phyloP scores from a whole-genome alignment of 2,113 vertebrate species.

The Gavia stellata region DNA sequence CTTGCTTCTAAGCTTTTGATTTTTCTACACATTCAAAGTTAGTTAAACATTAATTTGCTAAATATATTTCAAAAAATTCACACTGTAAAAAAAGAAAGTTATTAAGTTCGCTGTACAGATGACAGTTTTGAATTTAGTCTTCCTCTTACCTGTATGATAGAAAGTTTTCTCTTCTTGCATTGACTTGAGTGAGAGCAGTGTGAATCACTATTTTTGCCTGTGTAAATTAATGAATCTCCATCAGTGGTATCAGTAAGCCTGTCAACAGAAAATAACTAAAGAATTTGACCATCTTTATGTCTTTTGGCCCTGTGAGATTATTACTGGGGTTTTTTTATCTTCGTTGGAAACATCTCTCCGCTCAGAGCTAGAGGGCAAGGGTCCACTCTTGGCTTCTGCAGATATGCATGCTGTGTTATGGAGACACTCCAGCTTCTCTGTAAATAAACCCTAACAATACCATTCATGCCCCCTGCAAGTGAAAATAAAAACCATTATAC shows the following conservation, averaged over 20 bases:
- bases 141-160: background rate
- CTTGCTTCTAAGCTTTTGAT: background rate
- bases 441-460: slow-evolving; percentile 21
- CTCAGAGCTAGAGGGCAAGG: background rate
- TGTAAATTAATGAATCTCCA: background rate
- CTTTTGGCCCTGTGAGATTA: slow-evolving; percentile 5
- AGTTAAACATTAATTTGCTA: background rate
- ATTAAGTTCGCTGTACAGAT: background rate
- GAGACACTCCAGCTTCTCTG: background rate
- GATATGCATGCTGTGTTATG: background rate
- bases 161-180: background rate
- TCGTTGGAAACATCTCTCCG: background rate
- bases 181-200: background rate
- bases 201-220: background rate
- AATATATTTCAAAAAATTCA: background rate
- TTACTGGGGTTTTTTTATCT: background rate
- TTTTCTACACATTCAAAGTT: background rate
- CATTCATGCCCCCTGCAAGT: background rate
- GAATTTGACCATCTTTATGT: background rate
- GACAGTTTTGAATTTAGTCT: background rate
- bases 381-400: background rate
- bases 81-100: background rate
- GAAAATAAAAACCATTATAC: slow-evolving; percentile 11
- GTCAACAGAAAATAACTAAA: background rate
- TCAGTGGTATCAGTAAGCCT: background rate